Conservation (phyloP, 2,888 invertebrate genomes). For the Disparrhopalites patrizii region DNA sequence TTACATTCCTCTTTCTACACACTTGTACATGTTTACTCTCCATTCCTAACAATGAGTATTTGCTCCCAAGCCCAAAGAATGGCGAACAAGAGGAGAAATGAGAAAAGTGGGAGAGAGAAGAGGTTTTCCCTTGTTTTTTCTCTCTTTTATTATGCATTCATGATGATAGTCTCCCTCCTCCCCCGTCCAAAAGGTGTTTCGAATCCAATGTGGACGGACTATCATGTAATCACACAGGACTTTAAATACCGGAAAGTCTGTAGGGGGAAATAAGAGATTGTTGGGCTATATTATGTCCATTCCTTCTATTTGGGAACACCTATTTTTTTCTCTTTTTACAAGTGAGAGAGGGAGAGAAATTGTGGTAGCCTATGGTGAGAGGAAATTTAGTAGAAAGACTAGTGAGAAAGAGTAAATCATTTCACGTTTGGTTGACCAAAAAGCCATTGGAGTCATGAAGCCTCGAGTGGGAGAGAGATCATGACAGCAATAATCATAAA, state of each 20-base stretch:
- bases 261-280: background rate
- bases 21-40: background rate
- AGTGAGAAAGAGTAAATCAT: too few relatives aligned
- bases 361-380: too few relatives aligned
- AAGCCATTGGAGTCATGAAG: background rate
- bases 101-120: too few relatives aligned
- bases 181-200: background rate
- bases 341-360: too few relatives aligned
- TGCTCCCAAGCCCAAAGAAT: too few relatives aligned
- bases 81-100: too few relatives aligned
- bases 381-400: too few relatives aligned
- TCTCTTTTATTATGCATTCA: background rate
- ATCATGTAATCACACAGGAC: background rate
- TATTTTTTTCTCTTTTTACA: too few relatives aligned
- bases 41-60: too few relatives aligned
- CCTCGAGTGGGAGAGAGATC: too few relatives aligned
- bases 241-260: conserved; percentile 11
- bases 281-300: background rate
- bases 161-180: background rate
- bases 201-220: conserved; percentile 1
- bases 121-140: background rate
- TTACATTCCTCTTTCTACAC: background rate
- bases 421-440: conserved; percentile 6
- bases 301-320: background rate
- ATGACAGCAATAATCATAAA: background rate